A percentile compares a stretch with the other conserved stretches of the same genome.
Evolutionary conservation across 2,113 vertebrate genomes (phyloP).

Genomic region (Corythaixoides concolor): DNA sequence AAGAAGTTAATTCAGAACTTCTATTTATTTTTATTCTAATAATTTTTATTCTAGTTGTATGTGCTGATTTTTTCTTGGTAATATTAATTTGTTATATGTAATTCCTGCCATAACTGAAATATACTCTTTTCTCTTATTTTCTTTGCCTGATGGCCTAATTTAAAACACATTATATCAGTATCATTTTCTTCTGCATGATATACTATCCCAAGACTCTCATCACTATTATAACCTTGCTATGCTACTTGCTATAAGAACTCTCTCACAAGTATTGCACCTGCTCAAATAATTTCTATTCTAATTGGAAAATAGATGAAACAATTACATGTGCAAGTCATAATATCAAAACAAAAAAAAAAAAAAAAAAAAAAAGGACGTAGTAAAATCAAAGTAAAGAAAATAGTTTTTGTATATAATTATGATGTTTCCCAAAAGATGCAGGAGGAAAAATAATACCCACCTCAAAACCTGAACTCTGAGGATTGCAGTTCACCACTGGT

Average conservation of each 20-base stretch:
- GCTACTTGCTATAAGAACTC: neutral
- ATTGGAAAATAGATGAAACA: neutral
- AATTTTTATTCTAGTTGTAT: neutral
- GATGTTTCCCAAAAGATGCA: neutral
- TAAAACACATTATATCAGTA: neutral
- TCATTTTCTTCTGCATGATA: neutral
- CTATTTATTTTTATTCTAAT: neutral
- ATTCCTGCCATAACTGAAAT: neutral
- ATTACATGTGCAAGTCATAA: neutral
- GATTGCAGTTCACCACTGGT: fast-evolving
- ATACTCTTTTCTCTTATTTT: neutral
- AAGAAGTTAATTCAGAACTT: neutral
- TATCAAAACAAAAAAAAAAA: neutral
- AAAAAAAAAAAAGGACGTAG: neutral
- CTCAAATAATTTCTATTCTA: neutral
- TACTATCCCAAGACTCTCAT: neutral
- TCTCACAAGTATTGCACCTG: neutral
- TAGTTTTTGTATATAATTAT: neutral
- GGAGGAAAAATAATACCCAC: too few relatives aligned
- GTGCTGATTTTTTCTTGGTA: neutral
- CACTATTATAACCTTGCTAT: neutral
- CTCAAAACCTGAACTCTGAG: neutral
- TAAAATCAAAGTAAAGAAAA: neutral
- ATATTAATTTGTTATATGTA: neutral
- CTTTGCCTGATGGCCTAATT: neutral